These are phyloP conservation scores for Crocidura indochinensis DNA, from an alignment of 2,797 vertebrate genomes.

Conservation along the genomic window DNA sequence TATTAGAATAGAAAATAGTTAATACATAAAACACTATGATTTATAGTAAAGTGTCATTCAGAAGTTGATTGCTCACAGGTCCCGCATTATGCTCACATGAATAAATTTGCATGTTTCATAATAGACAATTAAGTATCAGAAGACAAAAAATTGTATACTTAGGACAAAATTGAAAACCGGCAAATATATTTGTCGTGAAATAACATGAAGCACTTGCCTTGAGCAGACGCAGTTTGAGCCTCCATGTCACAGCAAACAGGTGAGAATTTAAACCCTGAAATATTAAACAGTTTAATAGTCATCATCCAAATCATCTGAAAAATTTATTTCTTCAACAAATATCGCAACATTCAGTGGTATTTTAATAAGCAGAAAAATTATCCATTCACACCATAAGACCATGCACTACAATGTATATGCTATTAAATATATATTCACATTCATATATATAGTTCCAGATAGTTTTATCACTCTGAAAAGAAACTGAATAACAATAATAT, in stretches of 20 bases:
- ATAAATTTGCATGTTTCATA: neutral
- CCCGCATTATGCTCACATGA: neutral
- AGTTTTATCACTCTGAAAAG: constrained; percentile 19
- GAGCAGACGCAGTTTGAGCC: constrained; percentile 79
- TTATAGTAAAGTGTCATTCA: neutral
- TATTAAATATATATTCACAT: neutral
- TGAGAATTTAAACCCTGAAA: constrained; percentile 86
- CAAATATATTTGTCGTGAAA: constrained; percentile 47
- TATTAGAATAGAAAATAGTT: neutral
- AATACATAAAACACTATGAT: neutral
- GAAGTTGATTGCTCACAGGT: neutral
- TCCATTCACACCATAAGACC: neutral
- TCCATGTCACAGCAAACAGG: constrained; percentile 86
- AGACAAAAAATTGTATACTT: constrained; percentile 31
- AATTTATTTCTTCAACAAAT: constrained; percentile 57
- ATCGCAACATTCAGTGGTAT: neutral
- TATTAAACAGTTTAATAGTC: constrained; percentile 61
- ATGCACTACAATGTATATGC: neutral
- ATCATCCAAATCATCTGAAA: constrained; percentile 2
- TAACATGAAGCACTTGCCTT: constrained; percentile 81
- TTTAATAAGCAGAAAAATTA: constrained; percentile 11
- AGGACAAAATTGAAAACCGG: neutral
- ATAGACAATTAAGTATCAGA: neutral
- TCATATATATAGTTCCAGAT: neutral
- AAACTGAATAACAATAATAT: neutral